Evolutionary conservation across 2,888 invertebrate species (phyloP).

Genomic region (Drepanosiphum platanoidis): DNA sequence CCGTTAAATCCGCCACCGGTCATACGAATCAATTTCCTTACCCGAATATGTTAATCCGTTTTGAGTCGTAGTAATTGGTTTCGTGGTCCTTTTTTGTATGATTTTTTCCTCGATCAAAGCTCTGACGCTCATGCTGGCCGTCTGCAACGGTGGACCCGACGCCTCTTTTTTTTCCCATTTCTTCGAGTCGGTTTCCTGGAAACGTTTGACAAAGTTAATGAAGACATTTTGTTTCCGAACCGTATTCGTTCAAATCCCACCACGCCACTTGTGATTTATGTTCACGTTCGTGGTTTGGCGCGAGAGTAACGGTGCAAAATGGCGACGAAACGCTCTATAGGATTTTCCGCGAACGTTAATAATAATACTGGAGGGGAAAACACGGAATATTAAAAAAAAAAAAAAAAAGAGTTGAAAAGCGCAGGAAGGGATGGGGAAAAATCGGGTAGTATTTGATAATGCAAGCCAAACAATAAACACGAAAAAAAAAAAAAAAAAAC

Average conservation of each 20-base stretch:
- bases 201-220: background rate
- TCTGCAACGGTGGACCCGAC: constrained; percentile 85
- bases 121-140: constrained; percentile 90
- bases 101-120: constrained; percentile 94
- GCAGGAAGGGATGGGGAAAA: background rate
- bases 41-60: constrained; percentile 48
- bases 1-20: no score
- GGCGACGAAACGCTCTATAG: background rate
- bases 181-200: constrained; percentile 83
- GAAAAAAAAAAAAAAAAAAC: constrained; percentile 21
- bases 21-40: background rate
- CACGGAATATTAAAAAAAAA: constrained; percentile 27
- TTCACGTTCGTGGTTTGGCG: constrained; percentile 17
- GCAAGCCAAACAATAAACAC: constrained; percentile 36
- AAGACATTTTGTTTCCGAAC: constrained; percentile 1
- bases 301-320: background rate
- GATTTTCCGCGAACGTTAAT: constrained; percentile 29
- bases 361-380: background rate
- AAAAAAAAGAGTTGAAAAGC: constrained; percentile 26
- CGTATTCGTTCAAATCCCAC: constrained; percentile 3
- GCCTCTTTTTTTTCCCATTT: constrained; percentile 87
- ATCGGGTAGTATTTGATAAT: constrained; percentile 43
- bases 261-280: constrained; percentile 1
- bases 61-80: constrained; percentile 59
- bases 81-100: constrained; percentile 77